Evolutionary conservation across 2,797 vertebrate species (phyloP), one percentile per base, ranked within the genome.

Genomic region (Chanos chanos): DNA sequence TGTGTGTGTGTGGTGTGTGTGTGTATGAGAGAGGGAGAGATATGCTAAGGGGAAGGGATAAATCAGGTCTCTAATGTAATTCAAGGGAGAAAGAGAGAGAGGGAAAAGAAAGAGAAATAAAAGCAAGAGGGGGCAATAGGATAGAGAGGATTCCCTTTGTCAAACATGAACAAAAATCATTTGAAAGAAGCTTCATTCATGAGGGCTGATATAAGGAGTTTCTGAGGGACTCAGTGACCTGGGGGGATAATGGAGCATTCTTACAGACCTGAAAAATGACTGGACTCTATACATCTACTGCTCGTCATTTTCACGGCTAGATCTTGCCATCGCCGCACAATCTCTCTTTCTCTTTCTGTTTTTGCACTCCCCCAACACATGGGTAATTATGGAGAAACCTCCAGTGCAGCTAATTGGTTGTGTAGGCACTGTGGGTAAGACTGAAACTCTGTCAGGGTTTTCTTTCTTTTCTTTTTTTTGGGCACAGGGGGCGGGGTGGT

Each of bases 81-180:
- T 19, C 21, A 15, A 61, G 43, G 28, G 9, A 13, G 18, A 44
- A 22, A 22, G 2, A 41, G 3, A 27, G 31, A 16, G 9, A 60
- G 18, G 18, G 19, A 12, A 18, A 53, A 24, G 22, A 18, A 13
- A 15, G 19, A 7, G 25, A 4, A 34, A 24, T 30, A 47, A 31
- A 12, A 27, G 25, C 58, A 28, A 6, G 5, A 2, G 12, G n/a
- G 8, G 10, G 13, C 5, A 2, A 43, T 5, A 55, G 59, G 39
- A 53, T 25, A 21, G 16, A 34, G 33, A 43, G 8, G 49, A 66
- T 72, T 64, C 58, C 13, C 39, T 75, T 61, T 73, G 70, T 75
- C 36, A 39, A 55, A 70, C 54, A 65, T 30, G 50, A 75, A 58
- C 43, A 68, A 59, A 63, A 59, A 48, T 41, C 50, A 70, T 64